These are phyloP conservation scores for Sitta carolinensis DNA, from an alignment of 2,797 vertebrate species.

Conservation along the genomic window DNA sequence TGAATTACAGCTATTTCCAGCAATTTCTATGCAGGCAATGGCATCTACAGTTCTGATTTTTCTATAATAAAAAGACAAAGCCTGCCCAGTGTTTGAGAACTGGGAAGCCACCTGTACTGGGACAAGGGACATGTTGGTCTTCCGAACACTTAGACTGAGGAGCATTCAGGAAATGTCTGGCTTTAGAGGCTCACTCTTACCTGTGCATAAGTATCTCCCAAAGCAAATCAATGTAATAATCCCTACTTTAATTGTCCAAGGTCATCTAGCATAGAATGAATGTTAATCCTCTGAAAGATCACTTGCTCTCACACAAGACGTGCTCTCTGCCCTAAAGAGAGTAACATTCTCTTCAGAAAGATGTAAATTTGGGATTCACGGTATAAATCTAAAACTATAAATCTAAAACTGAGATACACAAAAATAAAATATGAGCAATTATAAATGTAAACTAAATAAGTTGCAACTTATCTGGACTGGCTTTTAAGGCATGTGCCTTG, in stretches of 20 bases:
- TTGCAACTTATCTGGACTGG: neutral
- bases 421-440: neutral
- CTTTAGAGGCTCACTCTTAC: neutral
- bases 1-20: neutral
- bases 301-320: neutral
- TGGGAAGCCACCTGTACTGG: neutral
- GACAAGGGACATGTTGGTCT: neutral
- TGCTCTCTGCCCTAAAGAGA: neutral
- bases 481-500: neutral
- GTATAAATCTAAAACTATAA: neutral
- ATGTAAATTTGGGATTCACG: neutral
- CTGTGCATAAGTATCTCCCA: neutral
- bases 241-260: neutral
- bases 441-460: neutral
- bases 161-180: neutral
- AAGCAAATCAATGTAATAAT: neutral
- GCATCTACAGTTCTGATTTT: neutral
- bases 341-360: neutral
- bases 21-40: neutral
- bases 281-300: neutral
- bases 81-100: accelerated
- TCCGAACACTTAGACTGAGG: neutral
- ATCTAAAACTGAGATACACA: neutral
- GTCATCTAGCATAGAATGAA: neutral
- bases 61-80: neutral